A percentile compares a stretch with the other conserved stretches of the same genome.
These are phyloP conservation scores for Argopecten irradians DNA, from an alignment of 1,140 invertebrate species.

Conservation along the genomic window DNA sequence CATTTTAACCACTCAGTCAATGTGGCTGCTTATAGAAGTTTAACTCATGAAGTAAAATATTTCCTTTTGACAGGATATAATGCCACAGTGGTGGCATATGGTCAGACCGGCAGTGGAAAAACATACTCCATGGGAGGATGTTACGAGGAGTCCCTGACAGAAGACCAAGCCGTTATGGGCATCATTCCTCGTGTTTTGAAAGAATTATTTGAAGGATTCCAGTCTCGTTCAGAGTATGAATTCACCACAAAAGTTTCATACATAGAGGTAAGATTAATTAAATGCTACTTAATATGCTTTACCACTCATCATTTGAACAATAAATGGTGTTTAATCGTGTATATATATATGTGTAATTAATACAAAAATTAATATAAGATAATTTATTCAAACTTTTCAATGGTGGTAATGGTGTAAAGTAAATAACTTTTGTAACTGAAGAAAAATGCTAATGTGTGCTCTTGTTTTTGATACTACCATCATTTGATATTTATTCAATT, in stretches of 20 bases:
- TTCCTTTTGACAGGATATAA: slow-evolving; percentile 70
- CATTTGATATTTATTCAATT: background rate
- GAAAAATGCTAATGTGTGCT: background rate
- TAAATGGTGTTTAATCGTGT: too few relatives aligned
- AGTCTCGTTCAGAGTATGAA: slow-evolving; percentile 81
- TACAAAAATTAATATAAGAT: too few relatives aligned
- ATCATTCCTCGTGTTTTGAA: slow-evolving; percentile 90
- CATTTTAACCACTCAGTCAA: too few relatives aligned
- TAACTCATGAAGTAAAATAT: background rate
- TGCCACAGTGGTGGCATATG: slow-evolving; percentile 84
- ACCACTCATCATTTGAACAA: too few relatives aligned
- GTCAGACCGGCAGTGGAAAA: slow-evolving; percentile 95
- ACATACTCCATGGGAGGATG: slow-evolving; percentile 94
- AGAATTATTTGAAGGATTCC: slow-evolving; percentile 89
- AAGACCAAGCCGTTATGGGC: slow-evolving; percentile 82
- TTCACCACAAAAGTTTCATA: slow-evolving; percentile 86
- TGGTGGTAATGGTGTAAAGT: background rate
- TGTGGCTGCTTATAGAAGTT: background rate
- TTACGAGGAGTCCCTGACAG: slow-evolving; percentile 62
- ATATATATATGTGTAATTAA: too few relatives aligned
- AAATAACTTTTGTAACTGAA: too few relatives aligned
- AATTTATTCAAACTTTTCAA: too few relatives aligned
- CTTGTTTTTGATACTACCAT: background rate
- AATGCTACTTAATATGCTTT: background rate
- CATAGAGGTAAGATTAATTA: slow-evolving; percentile 74